A percentile compares a stretch with the other conserved stretches of the same genome.
Evolutionary conservation across 2,888 invertebrate species (phyloP).

Genomic region (Omphaloscelis lunosa): DNA sequence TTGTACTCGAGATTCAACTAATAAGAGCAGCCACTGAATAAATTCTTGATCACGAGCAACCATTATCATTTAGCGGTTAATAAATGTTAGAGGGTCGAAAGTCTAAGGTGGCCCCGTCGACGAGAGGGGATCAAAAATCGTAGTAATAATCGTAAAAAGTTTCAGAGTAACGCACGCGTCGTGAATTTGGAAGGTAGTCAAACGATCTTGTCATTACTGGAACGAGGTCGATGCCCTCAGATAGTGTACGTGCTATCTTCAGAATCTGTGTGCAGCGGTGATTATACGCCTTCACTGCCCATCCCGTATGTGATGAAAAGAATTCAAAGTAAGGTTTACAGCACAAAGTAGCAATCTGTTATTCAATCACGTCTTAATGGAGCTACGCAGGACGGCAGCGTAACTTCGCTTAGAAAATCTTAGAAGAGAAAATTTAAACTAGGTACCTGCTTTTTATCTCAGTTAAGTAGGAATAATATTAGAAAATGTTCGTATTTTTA

Average conservation of each 20-base stretch:
- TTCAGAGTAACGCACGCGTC: constrained; percentile 84
- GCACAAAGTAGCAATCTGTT: constrained; percentile 62
- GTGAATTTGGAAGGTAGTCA: constrained; percentile 83
- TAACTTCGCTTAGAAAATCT: constrained; percentile 48
- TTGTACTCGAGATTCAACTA: constrained; percentile 67
- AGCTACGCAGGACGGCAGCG: constrained; percentile 46
- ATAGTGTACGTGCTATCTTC: constrained; percentile 73
- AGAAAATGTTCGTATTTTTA: constrained; percentile 37
- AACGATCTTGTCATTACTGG: constrained; percentile 81
- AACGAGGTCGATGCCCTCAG: constrained; percentile 73
- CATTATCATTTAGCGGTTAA: constrained; percentile 88
- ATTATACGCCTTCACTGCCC: constrained; percentile 61
- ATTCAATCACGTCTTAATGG: constrained; percentile 67
- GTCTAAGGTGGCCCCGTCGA: constrained; percentile 80
- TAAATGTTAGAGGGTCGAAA: constrained; percentile 82
- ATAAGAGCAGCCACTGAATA: constrained; percentile 76
- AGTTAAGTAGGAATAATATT: constrained; percentile 31
- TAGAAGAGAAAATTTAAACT: constrained; percentile 43
- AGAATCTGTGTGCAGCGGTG: constrained; percentile 64
- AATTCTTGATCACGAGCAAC: constrained; percentile 82
- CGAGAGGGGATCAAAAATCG: constrained; percentile 86
- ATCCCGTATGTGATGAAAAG: constrained; percentile 59
- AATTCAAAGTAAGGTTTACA: constrained; percentile 58
- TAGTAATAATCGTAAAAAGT: constrained; percentile 89
- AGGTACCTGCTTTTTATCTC: constrained; percentile 22